A percentile compares a stretch with the other conserved stretches of the same genome.
These are phyloP conservation scores for Balearica regulorum DNA, from an alignment of 2,797 vertebrate genomes.

Conservation along the genomic window DNA sequence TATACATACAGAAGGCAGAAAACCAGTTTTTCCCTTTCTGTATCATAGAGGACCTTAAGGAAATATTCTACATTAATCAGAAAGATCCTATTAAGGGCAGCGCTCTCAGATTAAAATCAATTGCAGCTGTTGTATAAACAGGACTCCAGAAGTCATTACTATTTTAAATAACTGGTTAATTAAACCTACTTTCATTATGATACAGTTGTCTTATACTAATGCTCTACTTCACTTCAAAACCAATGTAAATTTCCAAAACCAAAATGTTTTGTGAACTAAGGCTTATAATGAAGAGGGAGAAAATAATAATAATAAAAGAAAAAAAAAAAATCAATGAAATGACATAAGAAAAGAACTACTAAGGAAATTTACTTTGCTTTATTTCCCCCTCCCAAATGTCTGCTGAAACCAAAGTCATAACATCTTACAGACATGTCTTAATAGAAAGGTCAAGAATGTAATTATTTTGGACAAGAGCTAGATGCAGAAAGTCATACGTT, in stretches of 20 bases:
- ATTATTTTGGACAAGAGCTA: not conserved
- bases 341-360: not conserved
- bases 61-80: slow-evolving; percentile 10
- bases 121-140: slow-evolving; percentile 22
- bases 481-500: not conserved
- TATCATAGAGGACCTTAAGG: not conserved
- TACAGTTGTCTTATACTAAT: slow-evolving; percentile 23
- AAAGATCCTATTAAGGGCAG: not conserved
- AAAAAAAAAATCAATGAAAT: not conserved
- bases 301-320: not conserved
- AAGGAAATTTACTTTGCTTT: not conserved
- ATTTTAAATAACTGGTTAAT: slow-evolving; percentile 36
- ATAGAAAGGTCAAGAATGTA: not conserved
- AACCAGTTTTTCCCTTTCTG: slow-evolving; percentile 1
- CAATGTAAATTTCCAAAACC: not conserved
- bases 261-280: not conserved
- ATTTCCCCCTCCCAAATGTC: not conserved
- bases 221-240: slow-evolving; percentile 1
- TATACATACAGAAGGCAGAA: not conserved
- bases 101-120: slow-evolving; percentile 26
- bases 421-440: not conserved
- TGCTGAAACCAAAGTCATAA: not conserved
- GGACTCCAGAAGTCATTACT: not conserved
- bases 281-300: not conserved
- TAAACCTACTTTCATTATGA: slow-evolving; percentile 11